phyloP scores from a whole-genome alignment of 2,113 vertebrate species.

The Setophaga coronata region DNA sequence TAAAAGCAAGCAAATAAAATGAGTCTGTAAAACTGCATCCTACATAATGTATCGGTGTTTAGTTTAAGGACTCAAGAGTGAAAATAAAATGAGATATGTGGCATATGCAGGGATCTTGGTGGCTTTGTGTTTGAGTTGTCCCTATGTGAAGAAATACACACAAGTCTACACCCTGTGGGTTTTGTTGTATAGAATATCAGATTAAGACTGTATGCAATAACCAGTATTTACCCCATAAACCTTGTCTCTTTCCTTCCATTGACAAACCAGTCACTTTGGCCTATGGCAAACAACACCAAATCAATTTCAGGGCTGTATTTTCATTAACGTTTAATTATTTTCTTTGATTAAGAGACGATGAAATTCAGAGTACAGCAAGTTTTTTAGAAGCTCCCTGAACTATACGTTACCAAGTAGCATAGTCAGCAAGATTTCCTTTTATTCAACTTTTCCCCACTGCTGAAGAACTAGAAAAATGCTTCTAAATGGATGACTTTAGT shows the following conservation, averaged over 20 bases:
- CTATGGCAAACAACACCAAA: background rate
- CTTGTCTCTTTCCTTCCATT: background rate
- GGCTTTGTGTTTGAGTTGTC: background rate
- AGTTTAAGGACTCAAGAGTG: background rate
- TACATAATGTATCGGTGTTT: background rate
- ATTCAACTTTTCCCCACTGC: background rate
- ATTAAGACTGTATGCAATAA: background rate
- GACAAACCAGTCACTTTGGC: background rate
- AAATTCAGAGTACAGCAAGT: background rate
- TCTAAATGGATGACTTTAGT: background rate
- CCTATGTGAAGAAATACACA: background rate
- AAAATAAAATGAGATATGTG: background rate
- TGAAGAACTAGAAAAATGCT: background rate
- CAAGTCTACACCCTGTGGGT: background rate
- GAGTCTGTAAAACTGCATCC: background rate
- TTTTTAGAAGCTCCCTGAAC: background rate
- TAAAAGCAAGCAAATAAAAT: background rate
- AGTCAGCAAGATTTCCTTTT: background rate
- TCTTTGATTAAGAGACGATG: background rate
- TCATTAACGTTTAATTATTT: background rate
- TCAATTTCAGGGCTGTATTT: background rate
- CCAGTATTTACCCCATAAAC: background rate
- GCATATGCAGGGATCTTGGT: background rate
- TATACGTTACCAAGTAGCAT: background rate
- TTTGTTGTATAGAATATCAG: background rate